phyloP scores from a whole-genome alignment of 37 sponge, comb jelly and placozoan species.

The Axinella damicornis region DNA sequence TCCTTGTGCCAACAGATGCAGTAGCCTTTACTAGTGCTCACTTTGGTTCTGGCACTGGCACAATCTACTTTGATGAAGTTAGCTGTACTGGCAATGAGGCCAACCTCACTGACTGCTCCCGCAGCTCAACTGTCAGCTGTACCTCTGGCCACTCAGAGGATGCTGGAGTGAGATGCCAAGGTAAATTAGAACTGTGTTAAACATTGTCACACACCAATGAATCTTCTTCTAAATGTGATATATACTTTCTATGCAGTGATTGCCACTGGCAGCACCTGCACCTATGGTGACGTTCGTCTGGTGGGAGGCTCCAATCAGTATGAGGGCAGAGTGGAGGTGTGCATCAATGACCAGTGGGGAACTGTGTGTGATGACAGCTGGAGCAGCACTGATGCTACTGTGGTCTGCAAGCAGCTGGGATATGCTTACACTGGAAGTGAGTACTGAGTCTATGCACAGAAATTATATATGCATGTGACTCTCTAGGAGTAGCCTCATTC shows the following conservation, averaged over 20 bases:
- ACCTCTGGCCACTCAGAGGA: conserved; percentile 6
- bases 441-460: too few relatives aligned
- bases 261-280: too few relatives aligned
- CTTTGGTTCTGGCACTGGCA: conserved; percentile 15
- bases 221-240: too few relatives aligned
- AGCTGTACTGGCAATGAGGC: conserved; percentile 7
- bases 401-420: conserved; percentile 7
- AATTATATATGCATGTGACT: too few relatives aligned
- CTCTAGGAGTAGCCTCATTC: too few relatives aligned
- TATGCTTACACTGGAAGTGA: neutral
- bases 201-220: too few relatives aligned
- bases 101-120: conserved; percentile 7
- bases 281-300: conserved; percentile 17
- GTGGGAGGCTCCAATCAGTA: conserved; percentile 5
- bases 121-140: neutral
- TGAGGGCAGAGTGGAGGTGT: conserved; percentile 18
- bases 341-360: conserved; percentile 26
- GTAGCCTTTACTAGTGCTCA: conserved; percentile 11
- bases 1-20: conserved; percentile 10
- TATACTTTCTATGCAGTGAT: too few relatives aligned
- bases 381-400: neutral
- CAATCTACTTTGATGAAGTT: conserved; percentile 7
- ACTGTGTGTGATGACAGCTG: conserved; percentile 9
- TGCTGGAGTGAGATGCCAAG: conserved; percentile 22
- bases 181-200: too few relatives aligned